Evolutionary conservation across 2,113 vertebrate genomes (phyloP).

Genomic region (Hyperopisus bebe): DNA sequence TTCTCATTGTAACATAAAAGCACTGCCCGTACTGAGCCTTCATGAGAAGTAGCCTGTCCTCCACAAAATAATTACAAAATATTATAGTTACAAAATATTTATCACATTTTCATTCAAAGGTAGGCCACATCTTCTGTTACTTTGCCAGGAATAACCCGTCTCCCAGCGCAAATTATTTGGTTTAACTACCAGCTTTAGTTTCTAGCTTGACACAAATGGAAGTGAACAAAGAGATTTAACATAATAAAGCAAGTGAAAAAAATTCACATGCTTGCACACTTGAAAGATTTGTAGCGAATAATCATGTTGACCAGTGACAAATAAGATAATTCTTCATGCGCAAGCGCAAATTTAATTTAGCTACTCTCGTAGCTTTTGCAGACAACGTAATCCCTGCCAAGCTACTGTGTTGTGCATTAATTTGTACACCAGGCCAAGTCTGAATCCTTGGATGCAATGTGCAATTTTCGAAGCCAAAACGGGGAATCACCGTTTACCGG

Average conservation of each 20-base stretch:
- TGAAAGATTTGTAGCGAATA: background rate
- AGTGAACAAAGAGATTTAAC: background rate
- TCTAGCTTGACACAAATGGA: background rate
- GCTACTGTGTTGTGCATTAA: background rate
- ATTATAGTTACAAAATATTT: background rate
- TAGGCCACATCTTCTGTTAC: background rate
- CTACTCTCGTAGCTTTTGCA: background rate
- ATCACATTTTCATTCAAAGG: background rate
- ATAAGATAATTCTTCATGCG: background rate
- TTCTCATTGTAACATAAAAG: background rate
- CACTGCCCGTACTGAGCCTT: background rate
- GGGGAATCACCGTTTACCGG: background rate
- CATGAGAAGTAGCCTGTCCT: background rate
- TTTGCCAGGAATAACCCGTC: background rate
- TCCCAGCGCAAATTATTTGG: background rate
- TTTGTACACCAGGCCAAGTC: background rate
- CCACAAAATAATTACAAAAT: background rate
- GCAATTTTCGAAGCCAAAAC: background rate
- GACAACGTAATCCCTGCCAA: background rate
- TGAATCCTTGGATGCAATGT: background rate
- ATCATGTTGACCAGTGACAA: background rate
- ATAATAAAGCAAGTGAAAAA: background rate
- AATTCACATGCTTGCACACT: background rate
- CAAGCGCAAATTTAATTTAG: slow-evolving; percentile 10
- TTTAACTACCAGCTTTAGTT: background rate